These are phyloP conservation scores for Unio delphinus DNA, from an alignment of 2,888 invertebrate genomes.

Conservation along the genomic window DNA sequence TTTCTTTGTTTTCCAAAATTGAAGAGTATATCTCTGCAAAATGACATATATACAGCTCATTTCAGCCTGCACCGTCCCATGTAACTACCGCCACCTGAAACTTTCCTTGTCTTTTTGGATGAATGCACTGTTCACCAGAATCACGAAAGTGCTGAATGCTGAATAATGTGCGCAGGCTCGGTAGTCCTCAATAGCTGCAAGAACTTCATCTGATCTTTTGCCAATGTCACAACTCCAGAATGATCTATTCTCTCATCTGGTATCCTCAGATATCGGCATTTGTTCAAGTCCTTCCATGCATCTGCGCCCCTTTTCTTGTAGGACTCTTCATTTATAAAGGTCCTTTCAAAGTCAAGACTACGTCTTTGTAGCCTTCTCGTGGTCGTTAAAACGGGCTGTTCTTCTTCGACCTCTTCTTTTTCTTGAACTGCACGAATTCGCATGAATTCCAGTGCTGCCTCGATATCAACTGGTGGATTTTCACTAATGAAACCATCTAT, in stretches of 20 bases:
- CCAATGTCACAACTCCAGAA: conserved; percentile 62
- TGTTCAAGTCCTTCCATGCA: conserved; percentile 63
- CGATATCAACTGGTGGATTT: conserved; percentile 34
- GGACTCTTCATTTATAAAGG: conserved; percentile 48
- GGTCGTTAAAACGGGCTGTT: conserved; percentile 13
- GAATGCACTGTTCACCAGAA: too few relatives aligned
- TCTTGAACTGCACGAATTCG: conserved; percentile 8
- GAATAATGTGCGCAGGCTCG: conserved; percentile 25
- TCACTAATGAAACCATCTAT: conserved; percentile 46
- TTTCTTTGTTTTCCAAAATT: too few relatives aligned
- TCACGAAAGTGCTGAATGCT: too few relatives aligned
- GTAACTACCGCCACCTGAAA: too few relatives aligned
- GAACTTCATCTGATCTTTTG: conserved; percentile 58
- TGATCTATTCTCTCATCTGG: conserved; percentile 59
- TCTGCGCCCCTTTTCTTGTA: conserved; percentile 44
- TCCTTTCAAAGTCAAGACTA: conserved; percentile 31
- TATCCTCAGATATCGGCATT: conserved; percentile 61
- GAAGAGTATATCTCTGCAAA: too few relatives aligned
- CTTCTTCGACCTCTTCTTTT: conserved; percentile 24
- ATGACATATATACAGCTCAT: too few relatives aligned
- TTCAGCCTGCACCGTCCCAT: too few relatives aligned
- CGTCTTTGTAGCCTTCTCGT: conserved; percentile 22
- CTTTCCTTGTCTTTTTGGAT: too few relatives aligned
- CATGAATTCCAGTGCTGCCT: conserved; percentile 6
- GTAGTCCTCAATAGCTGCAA: conserved; percentile 29